Conservation (phyloP, 2,113 vertebrate genomes). For the Mobula hypostoma region DNA sequence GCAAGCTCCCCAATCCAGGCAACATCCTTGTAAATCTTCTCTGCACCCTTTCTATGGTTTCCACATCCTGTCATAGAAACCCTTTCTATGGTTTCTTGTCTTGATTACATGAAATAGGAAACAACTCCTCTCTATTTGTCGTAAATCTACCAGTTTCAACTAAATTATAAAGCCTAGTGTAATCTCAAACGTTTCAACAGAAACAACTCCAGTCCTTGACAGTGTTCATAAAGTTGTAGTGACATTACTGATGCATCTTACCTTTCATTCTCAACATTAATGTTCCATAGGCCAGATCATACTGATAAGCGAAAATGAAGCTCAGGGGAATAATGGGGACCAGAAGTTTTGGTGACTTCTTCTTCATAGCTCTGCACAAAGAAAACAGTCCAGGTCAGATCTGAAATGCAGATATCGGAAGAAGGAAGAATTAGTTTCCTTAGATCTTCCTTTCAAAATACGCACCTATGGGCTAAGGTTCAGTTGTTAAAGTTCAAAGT, state of each 20-base stretch:
- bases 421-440: neutral
- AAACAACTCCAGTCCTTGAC: neutral
- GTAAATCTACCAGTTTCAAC: neutral
- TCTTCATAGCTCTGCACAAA: slow-evolving; percentile 64
- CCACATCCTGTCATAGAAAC: no score
- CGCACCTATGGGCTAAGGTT: no score
- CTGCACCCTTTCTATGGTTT: no score
- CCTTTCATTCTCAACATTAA: slow-evolving; percentile 71
- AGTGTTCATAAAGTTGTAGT: neutral
- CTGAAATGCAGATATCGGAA: neutral
- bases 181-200: neutral
- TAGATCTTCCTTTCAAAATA: neutral
- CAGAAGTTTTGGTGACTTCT: slow-evolving; percentile 60
- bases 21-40: no score
- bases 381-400: slow-evolving; percentile 35
- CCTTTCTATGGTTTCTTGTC: neutral
- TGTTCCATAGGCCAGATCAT: slow-evolving; percentile 75
- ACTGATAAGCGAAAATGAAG: slow-evolving; percentile 72
- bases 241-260: slow-evolving; percentile 44
- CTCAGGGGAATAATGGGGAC: slow-evolving; percentile 68
- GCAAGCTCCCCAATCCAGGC: no score
- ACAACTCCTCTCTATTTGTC: neutral
- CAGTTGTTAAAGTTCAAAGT: no score
- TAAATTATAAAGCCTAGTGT: neutral
- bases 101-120: neutral